Base-by-base conservation (phyloP, 37 sponge, comb jelly and placozoan genomes). In the Dysidea cf. avara region DNA sequence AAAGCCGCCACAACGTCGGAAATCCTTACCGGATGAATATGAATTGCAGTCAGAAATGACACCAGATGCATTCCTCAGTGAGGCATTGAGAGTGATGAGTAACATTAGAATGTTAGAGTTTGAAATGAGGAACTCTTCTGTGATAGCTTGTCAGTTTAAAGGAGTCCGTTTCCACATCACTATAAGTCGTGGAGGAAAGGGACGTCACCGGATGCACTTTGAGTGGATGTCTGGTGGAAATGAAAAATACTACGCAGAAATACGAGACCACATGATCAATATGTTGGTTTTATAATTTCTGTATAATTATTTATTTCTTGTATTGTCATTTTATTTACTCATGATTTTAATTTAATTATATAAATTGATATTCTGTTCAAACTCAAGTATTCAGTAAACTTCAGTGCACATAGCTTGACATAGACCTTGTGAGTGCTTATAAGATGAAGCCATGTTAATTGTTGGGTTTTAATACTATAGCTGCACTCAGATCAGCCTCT, bases 171-270 rank as follows among this genome's bases (percentile, higher is more conserved):
- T 87, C 22, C 37, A 46, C n/a, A 43, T 87, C 0, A 21, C 63
- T 26, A 22, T 87, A 16, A 39, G 21, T 58, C 81, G 81, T n/a
- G 69, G 75, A 9, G 1, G n/a, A 4, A 0, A 18, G 17, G 34
- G 32, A 24, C 47, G 21, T 53, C 7, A 49, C 18, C 57, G 43
- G 1, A 22, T 87, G 49, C 46, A 52, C 16, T 81, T 87, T 47
- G 72, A 87, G 54, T 76, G 81, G 78, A 33, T 81, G n/a, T 71
- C 76, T 12, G 82, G 82, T 38, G 77, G 72, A 3, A 57, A 57
- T 31, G 39, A 59, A 17, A 35, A 50, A 4, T 24, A 49, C 4
- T 86, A 80, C 62, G 29, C 48, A 14, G 62, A 67, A 0, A 40
- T 78, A 0, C 74, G 86, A 34, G n/a, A 60, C n/a, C 55, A 81